A percentile compares a stretch with the other conserved stretches of the same genome.
These are phyloP conservation scores for Callionymus lyra DNA, from an alignment of 2,113 vertebrate genomes.

Conservation along the genomic window DNA sequence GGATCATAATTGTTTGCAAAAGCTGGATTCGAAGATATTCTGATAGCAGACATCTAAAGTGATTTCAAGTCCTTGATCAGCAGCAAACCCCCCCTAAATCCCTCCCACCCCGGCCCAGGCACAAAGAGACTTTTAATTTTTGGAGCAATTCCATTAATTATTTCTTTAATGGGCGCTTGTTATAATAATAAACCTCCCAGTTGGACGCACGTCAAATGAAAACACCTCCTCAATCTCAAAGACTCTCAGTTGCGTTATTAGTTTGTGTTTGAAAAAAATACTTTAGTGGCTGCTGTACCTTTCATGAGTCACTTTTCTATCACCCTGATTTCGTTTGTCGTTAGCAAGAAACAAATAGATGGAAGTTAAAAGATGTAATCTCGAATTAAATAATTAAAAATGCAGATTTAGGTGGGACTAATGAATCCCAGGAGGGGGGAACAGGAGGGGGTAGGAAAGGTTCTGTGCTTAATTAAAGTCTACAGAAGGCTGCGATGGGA, in stretches of 20 bases:
- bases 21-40: no score
- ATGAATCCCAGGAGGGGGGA: constrained; percentile 61
- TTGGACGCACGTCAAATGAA: constrained; percentile 31
- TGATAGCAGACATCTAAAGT: no score
- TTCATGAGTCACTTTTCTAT: constrained; percentile 31
- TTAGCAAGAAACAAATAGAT: constrained; percentile 45
- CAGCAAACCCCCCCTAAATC: constrained; percentile 30
- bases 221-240: constrained; percentile 36
- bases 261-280: no score
- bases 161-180: constrained; percentile 93
- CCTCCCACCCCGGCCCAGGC: constrained; percentile 66
- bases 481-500: constrained; percentile 60
- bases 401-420: constrained; percentile 67
- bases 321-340: constrained; percentile 23
- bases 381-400: constrained; percentile 70
- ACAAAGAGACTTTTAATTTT: constrained; percentile 83
- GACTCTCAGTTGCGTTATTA: constrained; percentile 11
- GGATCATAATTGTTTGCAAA: no score
- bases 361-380: constrained; percentile 54
- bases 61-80: no score
- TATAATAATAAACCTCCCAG: constrained; percentile 65
- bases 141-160: constrained; percentile 87
- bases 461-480: constrained; percentile 69
- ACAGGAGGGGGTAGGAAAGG: constrained; percentile 37
- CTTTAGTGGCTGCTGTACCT: constrained; percentile 37